phyloP scores from a whole-genome alignment of 2,113 vertebrate genomes.

The Actinemys pallida region DNA sequence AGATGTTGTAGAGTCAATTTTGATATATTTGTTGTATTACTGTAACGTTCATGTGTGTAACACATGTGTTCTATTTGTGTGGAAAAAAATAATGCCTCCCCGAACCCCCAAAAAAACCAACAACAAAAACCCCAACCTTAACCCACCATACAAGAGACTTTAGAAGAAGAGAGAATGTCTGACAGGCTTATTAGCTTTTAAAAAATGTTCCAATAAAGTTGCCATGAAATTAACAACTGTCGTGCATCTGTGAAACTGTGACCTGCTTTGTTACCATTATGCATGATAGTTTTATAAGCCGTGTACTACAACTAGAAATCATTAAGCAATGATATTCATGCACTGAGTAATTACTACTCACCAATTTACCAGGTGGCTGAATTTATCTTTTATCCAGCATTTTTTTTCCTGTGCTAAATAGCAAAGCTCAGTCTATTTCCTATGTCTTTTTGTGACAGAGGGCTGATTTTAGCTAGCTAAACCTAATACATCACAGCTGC shows the following conservation, averaged over 20 bases:
- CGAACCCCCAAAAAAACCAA: too few species aligned
- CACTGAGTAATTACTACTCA: not conserved
- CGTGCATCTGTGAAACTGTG: not conserved
- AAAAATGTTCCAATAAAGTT: not conserved
- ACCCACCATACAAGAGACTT: not conserved
- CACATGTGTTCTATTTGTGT: not conserved
- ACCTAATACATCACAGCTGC: not conserved
- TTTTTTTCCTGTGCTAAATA: not conserved
- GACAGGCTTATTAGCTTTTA: not conserved
- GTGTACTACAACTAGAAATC: not conserved
- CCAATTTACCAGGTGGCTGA: not conserved
- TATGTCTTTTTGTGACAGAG: not conserved
- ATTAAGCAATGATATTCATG: not conserved
- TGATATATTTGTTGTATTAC: not conserved
- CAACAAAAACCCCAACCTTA: not conserved
- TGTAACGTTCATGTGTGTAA: not conserved
- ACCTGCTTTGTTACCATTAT: not conserved
- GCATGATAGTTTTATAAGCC: not conserved
- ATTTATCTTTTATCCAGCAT: conserved; percentile 25
- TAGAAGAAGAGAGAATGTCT: not conserved
- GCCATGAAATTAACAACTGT: not conserved
- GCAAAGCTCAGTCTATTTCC: not conserved
- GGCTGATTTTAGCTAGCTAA: not conserved
- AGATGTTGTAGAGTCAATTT: not conserved
- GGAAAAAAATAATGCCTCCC: not conserved